Evolutionary conservation across 2,888 invertebrate genomes (phyloP).

Genomic region (Epiblema foenella): DNA sequence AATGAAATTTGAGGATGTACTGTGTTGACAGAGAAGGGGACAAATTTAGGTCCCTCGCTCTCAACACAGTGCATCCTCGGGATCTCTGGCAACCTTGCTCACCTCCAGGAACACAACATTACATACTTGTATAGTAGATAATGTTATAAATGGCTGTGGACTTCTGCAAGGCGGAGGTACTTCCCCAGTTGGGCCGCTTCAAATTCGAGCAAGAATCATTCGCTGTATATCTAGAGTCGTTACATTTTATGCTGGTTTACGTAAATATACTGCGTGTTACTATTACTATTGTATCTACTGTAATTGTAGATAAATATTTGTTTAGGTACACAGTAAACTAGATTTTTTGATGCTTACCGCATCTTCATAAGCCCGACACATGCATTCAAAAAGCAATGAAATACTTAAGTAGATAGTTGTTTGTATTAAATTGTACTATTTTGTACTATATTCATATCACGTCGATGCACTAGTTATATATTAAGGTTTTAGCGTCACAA

Average conservation of each 20-base stretch:
- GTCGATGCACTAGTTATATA: constrained; percentile 65
- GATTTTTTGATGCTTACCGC: constrained; percentile 45
- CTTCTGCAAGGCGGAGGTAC: too few relatives aligned
- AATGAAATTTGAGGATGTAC: too few relatives aligned
- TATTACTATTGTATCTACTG: constrained; percentile 32
- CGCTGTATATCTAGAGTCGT: neutral
- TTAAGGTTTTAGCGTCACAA: constrained; percentile 66
- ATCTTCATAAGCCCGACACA: constrained; percentile 33
- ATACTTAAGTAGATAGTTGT: constrained; percentile 50
- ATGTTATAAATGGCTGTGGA: too few relatives aligned
- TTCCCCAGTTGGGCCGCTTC: too few relatives aligned
- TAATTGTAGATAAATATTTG: constrained; percentile 39
- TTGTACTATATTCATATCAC: constrained; percentile 66
- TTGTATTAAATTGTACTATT: constrained; percentile 50
- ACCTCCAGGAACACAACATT: too few relatives aligned
- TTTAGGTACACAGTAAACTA: constrained; percentile 48
- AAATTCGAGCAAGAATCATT: too few relatives aligned
- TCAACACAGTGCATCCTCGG: too few relatives aligned
- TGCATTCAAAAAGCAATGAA: constrained; percentile 51
- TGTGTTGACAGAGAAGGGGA: too few relatives aligned
- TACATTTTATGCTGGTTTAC: constrained; percentile 13
- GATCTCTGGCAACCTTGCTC: too few relatives aligned
- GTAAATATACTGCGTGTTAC: constrained; percentile 25
- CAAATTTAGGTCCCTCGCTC: too few relatives aligned
- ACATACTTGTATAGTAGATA: too few relatives aligned